phyloP scores from a whole-genome alignment of 2,888 invertebrate species.

The Ernsta delagoae region DNA sequence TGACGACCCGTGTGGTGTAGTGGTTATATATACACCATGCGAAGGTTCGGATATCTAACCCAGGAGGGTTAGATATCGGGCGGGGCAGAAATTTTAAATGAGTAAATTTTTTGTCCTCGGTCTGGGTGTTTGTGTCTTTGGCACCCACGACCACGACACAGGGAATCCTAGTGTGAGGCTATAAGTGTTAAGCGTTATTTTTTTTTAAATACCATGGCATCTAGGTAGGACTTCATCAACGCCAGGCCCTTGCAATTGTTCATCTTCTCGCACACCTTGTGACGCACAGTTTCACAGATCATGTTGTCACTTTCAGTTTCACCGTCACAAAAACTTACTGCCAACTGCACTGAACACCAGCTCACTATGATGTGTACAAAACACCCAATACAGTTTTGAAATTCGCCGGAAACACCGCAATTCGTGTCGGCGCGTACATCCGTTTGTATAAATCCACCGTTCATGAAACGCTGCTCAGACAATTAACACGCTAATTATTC shows the following conservation, averaged over 20 bases:
- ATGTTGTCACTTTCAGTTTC: constrained; percentile 47
- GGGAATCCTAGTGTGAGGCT: too few relatives aligned
- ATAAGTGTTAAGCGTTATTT: too few relatives aligned
- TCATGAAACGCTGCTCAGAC: constrained; percentile 42
- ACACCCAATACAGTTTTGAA: constrained; percentile 64
- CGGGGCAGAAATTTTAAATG: too few relatives aligned
- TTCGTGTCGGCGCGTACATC: constrained; percentile 52
- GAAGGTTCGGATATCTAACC: too few relatives aligned
- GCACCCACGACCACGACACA: too few relatives aligned
- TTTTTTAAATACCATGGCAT: constrained; percentile 61
- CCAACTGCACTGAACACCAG: constrained; percentile 54
- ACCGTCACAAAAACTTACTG: constrained; percentile 40
- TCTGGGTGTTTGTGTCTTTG: too few relatives aligned
- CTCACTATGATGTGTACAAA: constrained; percentile 53
- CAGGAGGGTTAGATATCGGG: too few relatives aligned
- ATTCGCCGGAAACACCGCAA: constrained; percentile 69
- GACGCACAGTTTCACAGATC: constrained; percentile 74
- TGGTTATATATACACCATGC: too few relatives aligned
- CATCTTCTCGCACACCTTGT: constrained; percentile 75
- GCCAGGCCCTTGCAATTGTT: constrained; percentile 73
- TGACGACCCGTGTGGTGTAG: too few relatives aligned
- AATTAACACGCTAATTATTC: constrained; percentile 33
- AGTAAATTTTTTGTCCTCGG: too few relatives aligned
- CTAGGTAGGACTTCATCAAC: constrained; percentile 70
- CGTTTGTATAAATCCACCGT: constrained; percentile 44